Evolutionary conservation across 2,888 invertebrate genomes (phyloP).

Genomic region (Onthophagus sagittarius): DNA sequence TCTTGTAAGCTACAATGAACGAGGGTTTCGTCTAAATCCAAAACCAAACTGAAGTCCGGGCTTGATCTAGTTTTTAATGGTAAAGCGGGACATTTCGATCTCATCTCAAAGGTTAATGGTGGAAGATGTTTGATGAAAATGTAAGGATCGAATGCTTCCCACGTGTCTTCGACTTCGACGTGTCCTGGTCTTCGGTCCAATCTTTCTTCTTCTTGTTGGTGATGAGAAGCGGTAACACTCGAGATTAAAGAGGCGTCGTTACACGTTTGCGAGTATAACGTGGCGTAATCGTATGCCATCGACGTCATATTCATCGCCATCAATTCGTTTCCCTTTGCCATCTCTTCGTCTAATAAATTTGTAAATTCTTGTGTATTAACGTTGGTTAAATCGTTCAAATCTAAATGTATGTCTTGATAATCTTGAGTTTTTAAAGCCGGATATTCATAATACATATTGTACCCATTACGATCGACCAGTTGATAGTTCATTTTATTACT

Average conservation of each 20-base stretch:
- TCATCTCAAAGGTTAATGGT: constrained; percentile 73
- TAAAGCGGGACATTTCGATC: constrained; percentile 72
- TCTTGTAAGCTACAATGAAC: constrained; percentile 94
- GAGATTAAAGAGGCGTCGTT: constrained; percentile 36
- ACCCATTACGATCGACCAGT: constrained; percentile 39
- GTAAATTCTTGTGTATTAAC: constrained; percentile 52
- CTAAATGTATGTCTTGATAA: constrained; percentile 45
- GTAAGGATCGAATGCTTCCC: constrained; percentile 85
- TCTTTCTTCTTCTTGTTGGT: constrained; percentile 36
- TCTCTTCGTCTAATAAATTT: constrained; percentile 53
- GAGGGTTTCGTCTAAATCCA: constrained; percentile 82
- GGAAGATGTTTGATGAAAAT: constrained; percentile 89
- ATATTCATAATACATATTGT: constrained; percentile 47
- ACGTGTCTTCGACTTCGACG: constrained; percentile 55
- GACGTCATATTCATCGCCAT: constrained; percentile 35
- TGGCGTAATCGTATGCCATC: constrained; percentile 39
- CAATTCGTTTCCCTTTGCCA: constrained; percentile 45
- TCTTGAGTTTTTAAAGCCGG: constrained; percentile 39
- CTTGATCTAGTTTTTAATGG: constrained; percentile 89
- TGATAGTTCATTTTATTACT: constrained; percentile 39
- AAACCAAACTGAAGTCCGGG: constrained; percentile 87
- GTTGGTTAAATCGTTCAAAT: constrained; percentile 44
- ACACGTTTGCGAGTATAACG: constrained; percentile 29
- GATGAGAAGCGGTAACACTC: constrained; percentile 33
- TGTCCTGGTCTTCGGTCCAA: constrained; percentile 45